phyloP scores from a whole-genome alignment of 2,113 vertebrate species.

The Syngnathoides biaculeatus region DNA sequence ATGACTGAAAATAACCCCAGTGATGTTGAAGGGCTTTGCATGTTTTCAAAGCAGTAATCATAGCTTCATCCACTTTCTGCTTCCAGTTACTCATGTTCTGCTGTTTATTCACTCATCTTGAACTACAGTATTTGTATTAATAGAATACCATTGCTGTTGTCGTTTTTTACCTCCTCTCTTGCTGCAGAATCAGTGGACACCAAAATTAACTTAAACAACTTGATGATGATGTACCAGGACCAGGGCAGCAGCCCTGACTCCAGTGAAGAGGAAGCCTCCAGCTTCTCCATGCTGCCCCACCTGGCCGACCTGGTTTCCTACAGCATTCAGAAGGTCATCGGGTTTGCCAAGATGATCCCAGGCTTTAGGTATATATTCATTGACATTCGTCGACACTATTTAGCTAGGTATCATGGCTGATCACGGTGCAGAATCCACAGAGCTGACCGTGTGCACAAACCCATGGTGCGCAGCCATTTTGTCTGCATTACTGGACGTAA shows the following conservation, averaged over 20 bases:
- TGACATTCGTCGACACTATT: neutral
- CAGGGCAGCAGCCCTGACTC: slow-evolving; percentile 74
- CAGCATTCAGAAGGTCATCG: slow-evolving; percentile 96
- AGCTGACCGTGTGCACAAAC: too few relatives aligned
- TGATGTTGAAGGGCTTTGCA: slow-evolving; percentile 18
- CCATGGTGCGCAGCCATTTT: too few relatives aligned
- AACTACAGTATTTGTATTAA: neutral
- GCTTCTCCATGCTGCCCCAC: slow-evolving; percentile 91
- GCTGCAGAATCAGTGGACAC: slow-evolving; percentile 75
- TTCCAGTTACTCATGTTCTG: slow-evolving; percentile 5
- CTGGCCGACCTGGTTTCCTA: slow-evolving; percentile 94
- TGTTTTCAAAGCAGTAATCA: slow-evolving; percentile 24
- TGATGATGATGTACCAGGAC: slow-evolving; percentile 78
- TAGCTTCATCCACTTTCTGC: slow-evolving; percentile 20
- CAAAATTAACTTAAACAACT: slow-evolving; percentile 76
- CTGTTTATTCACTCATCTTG: neutral
- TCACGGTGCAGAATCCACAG: too few relatives aligned
- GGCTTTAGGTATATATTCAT: slow-evolving; percentile 83
- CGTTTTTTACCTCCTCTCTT: neutral
- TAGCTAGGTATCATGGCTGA: too few relatives aligned
- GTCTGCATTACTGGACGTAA: too few relatives aligned
- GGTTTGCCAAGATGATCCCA: slow-evolving; percentile 97
- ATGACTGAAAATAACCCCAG: slow-evolving; percentile 28
- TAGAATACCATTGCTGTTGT: neutral
- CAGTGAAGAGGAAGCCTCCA: slow-evolving; percentile 69